Evolutionary conservation across 2,113 vertebrate genomes (phyloP).

Genomic region (Pelobates fuscus): DNA sequence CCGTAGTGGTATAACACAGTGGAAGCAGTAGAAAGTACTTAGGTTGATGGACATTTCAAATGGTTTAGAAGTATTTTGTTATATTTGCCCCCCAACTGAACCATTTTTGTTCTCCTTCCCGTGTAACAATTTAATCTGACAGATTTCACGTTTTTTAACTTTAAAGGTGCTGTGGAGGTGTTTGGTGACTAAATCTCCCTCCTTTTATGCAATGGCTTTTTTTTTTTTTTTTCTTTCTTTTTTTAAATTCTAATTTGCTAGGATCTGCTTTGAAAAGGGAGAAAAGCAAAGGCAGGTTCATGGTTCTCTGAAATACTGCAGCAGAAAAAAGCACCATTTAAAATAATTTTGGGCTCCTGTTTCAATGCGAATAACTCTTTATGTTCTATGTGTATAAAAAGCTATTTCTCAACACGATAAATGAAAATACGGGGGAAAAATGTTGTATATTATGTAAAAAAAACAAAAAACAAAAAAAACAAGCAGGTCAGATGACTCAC

Average conservation of each 20-base stretch:
- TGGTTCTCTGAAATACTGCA: conserved; percentile 48
- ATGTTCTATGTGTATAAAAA: conserved; percentile 76
- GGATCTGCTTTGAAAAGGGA: background rate
- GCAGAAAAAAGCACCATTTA: background rate
- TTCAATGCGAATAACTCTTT: conserved; percentile 15
- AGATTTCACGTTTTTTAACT: no score
- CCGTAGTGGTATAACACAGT: no score
- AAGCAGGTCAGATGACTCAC: background rate
- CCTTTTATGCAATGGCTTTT: conserved; percentile 54
- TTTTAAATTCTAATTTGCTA: conserved; percentile 46
- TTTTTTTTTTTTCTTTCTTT: no score
- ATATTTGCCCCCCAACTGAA: no score
- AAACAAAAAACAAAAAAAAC: conserved; percentile 58
- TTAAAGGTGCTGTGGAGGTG: conserved; percentile 8
- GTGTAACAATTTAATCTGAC: no score
- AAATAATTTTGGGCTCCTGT: conserved; percentile 6
- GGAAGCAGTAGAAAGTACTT: no score
- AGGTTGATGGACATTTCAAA: no score
- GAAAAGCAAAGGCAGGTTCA: no score
- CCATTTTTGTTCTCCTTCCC: no score
- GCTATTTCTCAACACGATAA: conserved; percentile 87
- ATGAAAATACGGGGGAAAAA: conserved; percentile 73
- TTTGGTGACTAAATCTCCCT: conserved; percentile 43
- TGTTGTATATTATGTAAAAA: conserved; percentile 94
- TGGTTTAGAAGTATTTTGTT: no score